Evolutionary conservation across 1,140 invertebrate species (phyloP).

Genomic region (Drosophila teissieri): DNA sequence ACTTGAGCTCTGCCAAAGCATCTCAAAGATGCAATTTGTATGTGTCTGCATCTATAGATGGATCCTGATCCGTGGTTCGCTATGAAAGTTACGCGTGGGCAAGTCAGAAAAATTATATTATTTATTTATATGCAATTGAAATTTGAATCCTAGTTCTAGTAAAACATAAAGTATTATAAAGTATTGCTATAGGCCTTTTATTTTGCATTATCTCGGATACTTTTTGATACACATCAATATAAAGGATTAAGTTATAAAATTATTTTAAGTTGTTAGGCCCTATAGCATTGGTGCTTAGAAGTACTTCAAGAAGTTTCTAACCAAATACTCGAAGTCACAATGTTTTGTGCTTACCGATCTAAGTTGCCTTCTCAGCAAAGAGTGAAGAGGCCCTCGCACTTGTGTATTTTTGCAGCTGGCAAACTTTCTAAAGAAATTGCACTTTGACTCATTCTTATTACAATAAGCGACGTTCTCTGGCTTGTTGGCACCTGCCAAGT

Average conservation of each 20-base stretch:
- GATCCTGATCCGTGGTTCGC: conserved; percentile 1
- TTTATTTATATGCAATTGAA: background rate
- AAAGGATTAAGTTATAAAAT: too few species aligned
- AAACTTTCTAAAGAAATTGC: conserved; percentile 75
- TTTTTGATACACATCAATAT: too few species aligned
- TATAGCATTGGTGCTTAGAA: background rate
- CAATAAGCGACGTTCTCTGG: conserved; percentile 58
- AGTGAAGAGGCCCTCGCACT: conserved; percentile 37
- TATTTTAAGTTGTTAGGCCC: background rate
- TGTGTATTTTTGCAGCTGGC: conserved; percentile 30
- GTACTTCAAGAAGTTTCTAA: background rate
- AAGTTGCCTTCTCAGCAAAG: background rate
- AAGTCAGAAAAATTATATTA: too few species aligned
- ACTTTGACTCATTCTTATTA: conserved; percentile 77
- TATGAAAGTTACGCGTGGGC: background rate
- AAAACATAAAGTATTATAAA: too few species aligned
- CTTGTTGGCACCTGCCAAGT: conserved; percentile 71
- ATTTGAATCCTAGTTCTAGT: too few species aligned
- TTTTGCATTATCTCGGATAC: too few species aligned
- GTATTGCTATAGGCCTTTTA: too few species aligned
- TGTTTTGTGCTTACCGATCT: background rate
- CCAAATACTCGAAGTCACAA: background rate
- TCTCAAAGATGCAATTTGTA: conserved; percentile 56
- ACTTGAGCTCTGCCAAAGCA: conserved; percentile 58
- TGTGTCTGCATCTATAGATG: conserved; percentile 42